Base-by-base conservation (phyloP, 2,888 invertebrate genomes). In the Lochmaea capreae region DNA sequence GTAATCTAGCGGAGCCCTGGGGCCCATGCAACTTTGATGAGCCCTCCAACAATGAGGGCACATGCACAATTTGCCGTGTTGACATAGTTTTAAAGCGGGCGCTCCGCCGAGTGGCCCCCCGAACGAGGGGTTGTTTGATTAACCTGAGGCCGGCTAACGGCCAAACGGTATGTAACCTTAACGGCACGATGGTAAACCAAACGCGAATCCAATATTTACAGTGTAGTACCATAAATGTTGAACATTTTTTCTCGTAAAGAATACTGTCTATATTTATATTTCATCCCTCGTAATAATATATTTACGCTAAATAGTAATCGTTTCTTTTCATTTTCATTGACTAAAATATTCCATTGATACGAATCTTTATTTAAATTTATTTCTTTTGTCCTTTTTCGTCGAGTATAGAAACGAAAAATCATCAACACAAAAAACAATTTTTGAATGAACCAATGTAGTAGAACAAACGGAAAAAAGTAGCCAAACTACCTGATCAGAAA, bases 31-130 rank as follows among this genome's bases (percentile, higher is more conserved):
- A 86, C 84, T 86, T 87, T 87, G 85, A 87, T 86, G 84, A 81
- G 81, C 74, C 80, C 82, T 83, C 82, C 81, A 85, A 87, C 87
- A 87, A 86, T 86, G 85, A 85, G 82, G 84, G 82, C 83, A 84
- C 85, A 86, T 86, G 87, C 86, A 87, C 87, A 87, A 87, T 87
- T 87, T 87, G 85, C 86, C 84, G 81, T 87, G 87, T 87, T 87
- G 87, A 87, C 86, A 87, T 85, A 87, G 86, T 87, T 87, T 87
- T 86, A 86, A 85, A 85, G 81, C 62, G 72, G 67, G 73, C 66
- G 65, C 49, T 72, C 67, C 77, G 77, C 81, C 81, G 82, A 81
- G 82, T 81, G 79, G 79, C 78, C 78, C 79, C 79, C 57, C 39
- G 63, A 63, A 63, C 11, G 54, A 18, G 39, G 16, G 58, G 58